Evolutionary conservation across 2,113 vertebrate genomes (phyloP).

Genomic region (Himantopus leucocephalus): DNA sequence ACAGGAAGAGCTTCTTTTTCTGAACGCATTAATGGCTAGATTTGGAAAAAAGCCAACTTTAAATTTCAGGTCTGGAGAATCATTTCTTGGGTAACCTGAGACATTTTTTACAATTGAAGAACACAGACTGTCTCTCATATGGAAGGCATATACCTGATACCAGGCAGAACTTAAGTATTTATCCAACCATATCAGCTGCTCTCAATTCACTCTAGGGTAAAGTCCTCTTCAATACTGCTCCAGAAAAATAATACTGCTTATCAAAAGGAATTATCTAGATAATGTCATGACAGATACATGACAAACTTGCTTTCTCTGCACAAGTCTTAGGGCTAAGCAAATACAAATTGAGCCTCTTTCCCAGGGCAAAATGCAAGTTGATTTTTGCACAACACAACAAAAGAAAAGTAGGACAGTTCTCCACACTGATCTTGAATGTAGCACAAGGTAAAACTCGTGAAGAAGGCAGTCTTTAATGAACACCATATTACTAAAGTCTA

Average conservation of each 20-base stretch:
- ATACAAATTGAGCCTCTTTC: conserved; percentile 42
- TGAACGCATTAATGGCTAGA: not conserved
- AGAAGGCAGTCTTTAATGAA: not conserved
- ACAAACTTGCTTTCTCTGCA: conserved; percentile 45
- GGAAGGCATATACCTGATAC: not conserved
- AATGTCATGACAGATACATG: conserved; percentile 44
- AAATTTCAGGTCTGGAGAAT: not conserved
- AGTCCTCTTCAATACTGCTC: conserved; percentile 26
- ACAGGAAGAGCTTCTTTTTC: not conserved
- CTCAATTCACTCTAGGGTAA: conserved; percentile 30
- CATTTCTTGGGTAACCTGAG: not conserved
- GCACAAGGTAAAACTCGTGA: not conserved
- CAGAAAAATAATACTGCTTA: conserved; percentile 42
- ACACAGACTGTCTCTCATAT: not conserved
- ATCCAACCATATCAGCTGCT: conserved; percentile 6
- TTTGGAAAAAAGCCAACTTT: not conserved
- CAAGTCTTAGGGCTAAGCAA: conserved; percentile 41
- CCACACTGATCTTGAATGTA: not conserved
- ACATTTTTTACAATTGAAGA: not conserved
- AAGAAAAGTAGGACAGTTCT: conserved; percentile 41
- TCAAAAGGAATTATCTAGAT: conserved; percentile 65
- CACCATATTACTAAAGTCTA: not conserved
- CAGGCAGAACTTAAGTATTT: not conserved
- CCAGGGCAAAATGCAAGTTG: conserved; percentile 35
- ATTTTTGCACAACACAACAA: conserved; percentile 14